Conservation (phyloP, 2,113 vertebrate species). For the Eonycteris spelaea region DNA sequence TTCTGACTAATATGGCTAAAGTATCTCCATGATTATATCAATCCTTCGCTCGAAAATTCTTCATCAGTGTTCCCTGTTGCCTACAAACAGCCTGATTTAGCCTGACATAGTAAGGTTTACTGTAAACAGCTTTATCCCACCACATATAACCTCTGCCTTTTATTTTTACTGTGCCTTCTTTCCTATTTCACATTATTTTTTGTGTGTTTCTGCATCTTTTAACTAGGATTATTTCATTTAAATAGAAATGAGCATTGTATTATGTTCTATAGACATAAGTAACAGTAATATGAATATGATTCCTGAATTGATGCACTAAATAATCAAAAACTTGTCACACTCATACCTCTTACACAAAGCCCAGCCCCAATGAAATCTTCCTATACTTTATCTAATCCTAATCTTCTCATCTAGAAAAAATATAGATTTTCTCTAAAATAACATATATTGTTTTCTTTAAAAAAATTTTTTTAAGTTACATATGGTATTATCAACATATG, state of each 20-base stretch:
- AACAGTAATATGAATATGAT: neutral
- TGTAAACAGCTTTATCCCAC: neutral
- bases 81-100: neutral
- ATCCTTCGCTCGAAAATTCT: neutral
- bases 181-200: neutral
- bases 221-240: neutral
- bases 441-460: neutral
- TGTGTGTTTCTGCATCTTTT: neutral
- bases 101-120: neutral
- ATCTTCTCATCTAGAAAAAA: neutral
- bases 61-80: neutral
- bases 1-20: neutral
- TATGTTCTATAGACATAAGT: neutral
- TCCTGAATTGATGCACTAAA: neutral
- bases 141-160: neutral
- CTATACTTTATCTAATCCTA: neutral
- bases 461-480: neutral
- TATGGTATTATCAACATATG: neutral
- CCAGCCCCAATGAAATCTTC: neutral
- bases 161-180: neutral
- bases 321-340: neutral
- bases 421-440: neutral
- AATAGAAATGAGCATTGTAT: neutral
- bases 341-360: neutral
- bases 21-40: neutral